Conservation (phyloP, 1,140 invertebrate species). For the Lysiphlebus fabarum region DNA sequence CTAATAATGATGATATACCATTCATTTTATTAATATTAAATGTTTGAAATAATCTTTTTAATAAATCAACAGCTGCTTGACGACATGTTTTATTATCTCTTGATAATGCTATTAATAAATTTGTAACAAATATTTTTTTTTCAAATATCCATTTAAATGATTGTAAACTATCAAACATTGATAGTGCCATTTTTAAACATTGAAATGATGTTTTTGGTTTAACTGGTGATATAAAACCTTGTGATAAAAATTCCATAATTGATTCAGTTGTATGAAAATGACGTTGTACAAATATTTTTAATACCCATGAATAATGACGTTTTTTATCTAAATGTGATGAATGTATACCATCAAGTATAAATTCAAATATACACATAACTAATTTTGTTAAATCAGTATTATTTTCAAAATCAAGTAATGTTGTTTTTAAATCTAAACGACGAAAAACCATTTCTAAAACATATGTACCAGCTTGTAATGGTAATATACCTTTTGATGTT, state of each 20-base stretch:
- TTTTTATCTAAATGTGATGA: neutral
- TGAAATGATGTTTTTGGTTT: constrained; percentile 40
- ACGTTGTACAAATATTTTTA: constrained; percentile 48
- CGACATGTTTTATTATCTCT: constrained; percentile 37
- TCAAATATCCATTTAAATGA: constrained; percentile 37
- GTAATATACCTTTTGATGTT: constrained; percentile 38
- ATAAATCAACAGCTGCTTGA: constrained; percentile 34
- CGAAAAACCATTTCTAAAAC: constrained; percentile 50
- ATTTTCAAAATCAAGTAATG: constrained; percentile 42
- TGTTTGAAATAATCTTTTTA: constrained; percentile 36
- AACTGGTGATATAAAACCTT: constrained; percentile 44
- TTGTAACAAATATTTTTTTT: constrained; percentile 42
- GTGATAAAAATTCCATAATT: constrained; percentile 41
- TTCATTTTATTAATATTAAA: constrained; percentile 30
- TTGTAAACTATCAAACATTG: constrained; percentile 34
- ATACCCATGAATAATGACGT: constrained; percentile 46
- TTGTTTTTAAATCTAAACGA: constrained; percentile 40
- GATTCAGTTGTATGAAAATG: constrained; percentile 41
- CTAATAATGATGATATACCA: constrained; percentile 39
- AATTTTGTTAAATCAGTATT: constrained; percentile 40
- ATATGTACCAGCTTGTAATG: constrained; percentile 47
- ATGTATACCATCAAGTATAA: constrained; percentile 43
- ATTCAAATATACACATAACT: constrained; percentile 43
- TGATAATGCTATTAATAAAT: constrained; percentile 44
- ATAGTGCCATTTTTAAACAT: constrained; percentile 37